Evolutionary conservation across 2,797 vertebrate species (phyloP).

Genomic region (Semaprochilodus insignis): DNA sequence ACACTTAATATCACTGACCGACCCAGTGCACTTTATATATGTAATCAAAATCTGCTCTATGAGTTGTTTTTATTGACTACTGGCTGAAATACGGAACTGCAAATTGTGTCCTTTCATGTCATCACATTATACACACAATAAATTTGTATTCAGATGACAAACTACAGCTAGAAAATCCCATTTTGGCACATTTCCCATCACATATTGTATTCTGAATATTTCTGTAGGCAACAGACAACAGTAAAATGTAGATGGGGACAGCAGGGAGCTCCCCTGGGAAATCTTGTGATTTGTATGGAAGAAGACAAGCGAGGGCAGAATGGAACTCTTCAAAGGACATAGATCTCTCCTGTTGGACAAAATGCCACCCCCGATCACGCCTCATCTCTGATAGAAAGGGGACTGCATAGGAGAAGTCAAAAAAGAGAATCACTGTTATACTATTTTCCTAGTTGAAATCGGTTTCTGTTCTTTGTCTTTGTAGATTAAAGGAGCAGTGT

Average conservation of each 20-base stretch:
- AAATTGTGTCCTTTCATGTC: not conserved
- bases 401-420: not conserved
- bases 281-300: constrained; percentile 79
- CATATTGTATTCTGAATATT: constrained; percentile 36
- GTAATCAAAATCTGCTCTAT: not conserved
- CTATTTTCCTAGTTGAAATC: not conserved
- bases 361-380: constrained; percentile 70
- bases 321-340: constrained; percentile 74
- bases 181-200: not conserved
- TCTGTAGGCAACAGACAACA: constrained; percentile 62
- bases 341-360: constrained; percentile 72
- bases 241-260: constrained; percentile 51
- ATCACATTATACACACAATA: not conserved
- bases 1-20: not conserved
- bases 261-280: constrained; percentile 73
- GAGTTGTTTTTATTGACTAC: not conserved
- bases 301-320: constrained; percentile 73
- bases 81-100: constrained; percentile 10
- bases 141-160: constrained; percentile 13
- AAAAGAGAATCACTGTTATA: not conserved
- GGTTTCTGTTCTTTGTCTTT: not conserved
- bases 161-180: not conserved
- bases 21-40: not conserved
- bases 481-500: not conserved
- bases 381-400: constrained; percentile 68